A percentile compares a stretch with the other conserved stretches of the same genome.
Evolutionary conservation across 2,797 vertebrate species (phyloP).

Genomic region (Onychomys torridus): DNA sequence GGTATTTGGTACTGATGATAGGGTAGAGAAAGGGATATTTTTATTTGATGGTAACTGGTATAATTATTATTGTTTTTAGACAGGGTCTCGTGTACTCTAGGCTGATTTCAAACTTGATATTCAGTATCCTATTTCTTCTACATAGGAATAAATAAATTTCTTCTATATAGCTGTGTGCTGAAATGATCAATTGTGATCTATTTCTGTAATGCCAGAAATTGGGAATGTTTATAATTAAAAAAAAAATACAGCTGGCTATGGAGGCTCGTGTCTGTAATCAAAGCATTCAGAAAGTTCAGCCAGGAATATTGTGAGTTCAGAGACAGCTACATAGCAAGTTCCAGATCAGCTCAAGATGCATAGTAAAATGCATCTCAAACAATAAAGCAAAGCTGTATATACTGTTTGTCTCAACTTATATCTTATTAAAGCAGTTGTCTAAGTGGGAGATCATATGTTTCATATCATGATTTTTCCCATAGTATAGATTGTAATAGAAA

Average conservation of each 20-base stretch:
- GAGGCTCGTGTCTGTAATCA: background rate
- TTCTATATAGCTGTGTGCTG: background rate
- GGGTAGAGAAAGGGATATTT: background rate
- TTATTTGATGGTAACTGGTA: background rate
- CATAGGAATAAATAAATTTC: too few relatives aligned
- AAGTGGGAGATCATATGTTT: background rate
- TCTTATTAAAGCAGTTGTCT: background rate
- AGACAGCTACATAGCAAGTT: background rate
- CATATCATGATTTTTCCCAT: conserved; percentile 21
- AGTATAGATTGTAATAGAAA: background rate
- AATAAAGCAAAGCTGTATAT: background rate
- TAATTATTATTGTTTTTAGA: background rate
- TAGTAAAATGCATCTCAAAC: background rate
- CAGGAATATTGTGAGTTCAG: background rate
- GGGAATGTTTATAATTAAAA: background rate
- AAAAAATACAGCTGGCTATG: background rate
- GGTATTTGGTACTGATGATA: conserved; percentile 4
- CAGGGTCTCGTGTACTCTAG: background rate
- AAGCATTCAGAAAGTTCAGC: too few relatives aligned
- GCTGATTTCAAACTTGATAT: background rate
- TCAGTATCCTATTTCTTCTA: background rate
- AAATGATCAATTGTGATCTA: background rate
- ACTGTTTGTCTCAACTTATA: background rate
- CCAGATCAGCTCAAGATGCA: background rate
- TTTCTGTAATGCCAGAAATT: background rate